Base-by-base conservation (phyloP, 2,888 invertebrate species). In the Dromius quadrimaculatus region DNA sequence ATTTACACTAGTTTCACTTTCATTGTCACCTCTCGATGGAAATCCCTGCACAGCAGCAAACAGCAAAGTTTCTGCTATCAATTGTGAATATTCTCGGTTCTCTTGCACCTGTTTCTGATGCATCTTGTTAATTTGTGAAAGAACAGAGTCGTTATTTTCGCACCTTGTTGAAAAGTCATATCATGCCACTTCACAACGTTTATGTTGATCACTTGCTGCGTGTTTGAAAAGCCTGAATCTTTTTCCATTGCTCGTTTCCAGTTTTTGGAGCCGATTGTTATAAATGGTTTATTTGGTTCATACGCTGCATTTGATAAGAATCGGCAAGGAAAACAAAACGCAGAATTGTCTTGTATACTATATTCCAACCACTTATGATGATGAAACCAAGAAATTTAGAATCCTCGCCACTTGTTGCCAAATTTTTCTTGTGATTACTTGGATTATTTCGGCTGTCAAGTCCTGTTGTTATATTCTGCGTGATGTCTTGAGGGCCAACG, bases 231-330 rank as follows among this genome's bases (percentile, higher is more conserved):
- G 3, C 47, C 47, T 3, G 22, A 8, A 8, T 47, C n/a, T 22
- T 19, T 47, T 47, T 47, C 47, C n/a, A 19, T 19, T 8, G 47
- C 47, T 22, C 47, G 20, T 47, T 47, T 47, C 20, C 47, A 47
- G n/a, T 47, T 47, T n/a, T 22, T 47, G n/a, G 20, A 47, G 6
- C 47, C 47, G 9, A 19, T 13, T 22, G 20, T 20, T 3, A 47
- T 9, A 20, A 47, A 47, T 11, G 47, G 45, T 6, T 9, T n/a
- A 22, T 47, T 47, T 19, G 5, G 5, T 17, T 45, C 45, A 17
- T 20, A 1, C 9, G 1, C 2, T 3, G 2, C 13, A 9, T 4
- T 20, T 6, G 45, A 45, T 22, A 47, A 47, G 22, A 20, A 22
- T 20, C 22, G 45, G 20, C 20, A 45, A 20, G 45, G 20, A 47